These are phyloP conservation scores for Venturia canescens DNA, from an alignment of 1,140 invertebrate species.

Conservation along the genomic window DNA sequence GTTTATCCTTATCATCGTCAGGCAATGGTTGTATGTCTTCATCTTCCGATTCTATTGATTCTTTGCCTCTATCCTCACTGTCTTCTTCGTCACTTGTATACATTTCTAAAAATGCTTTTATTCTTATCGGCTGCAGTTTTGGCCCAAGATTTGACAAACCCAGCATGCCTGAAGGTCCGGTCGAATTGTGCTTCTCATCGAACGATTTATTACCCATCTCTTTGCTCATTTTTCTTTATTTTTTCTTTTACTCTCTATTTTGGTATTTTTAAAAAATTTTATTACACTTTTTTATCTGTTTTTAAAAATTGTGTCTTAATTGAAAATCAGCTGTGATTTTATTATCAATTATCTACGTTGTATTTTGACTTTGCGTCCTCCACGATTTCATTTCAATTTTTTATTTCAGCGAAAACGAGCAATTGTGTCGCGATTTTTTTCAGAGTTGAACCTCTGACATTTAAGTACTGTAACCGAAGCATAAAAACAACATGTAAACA, in stretches of 20 bases:
- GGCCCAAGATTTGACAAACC: constrained; percentile 53
- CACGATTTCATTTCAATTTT: too few species aligned
- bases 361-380: too few species aligned
- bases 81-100: constrained; percentile 63
- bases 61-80: constrained; percentile 57
- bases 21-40: constrained; percentile 52
- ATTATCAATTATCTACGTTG: too few species aligned
- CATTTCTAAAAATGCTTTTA: constrained; percentile 61
- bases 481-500: too few species aligned
- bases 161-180: constrained; percentile 43
- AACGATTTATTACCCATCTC: constrained; percentile 58
- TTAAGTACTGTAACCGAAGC: too few species aligned
- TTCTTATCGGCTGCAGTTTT: constrained; percentile 63
- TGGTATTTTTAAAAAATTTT: neutral
- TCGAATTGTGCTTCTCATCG: constrained; percentile 49
- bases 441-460: too few species aligned
- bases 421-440: too few species aligned
- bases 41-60: constrained; percentile 56
- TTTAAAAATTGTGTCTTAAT: too few species aligned
- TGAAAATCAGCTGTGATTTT: too few species aligned
- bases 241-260: constrained; percentile 12
- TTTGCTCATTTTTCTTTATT: constrained; percentile 20
- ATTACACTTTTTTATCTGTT: neutral
- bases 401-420: too few species aligned
- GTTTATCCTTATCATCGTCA: constrained; percentile 36